Percentiles rank a stretch among this genome's conserved stretches.
These are phyloP conservation scores for Typhlichthys eigenmanni DNA, from an alignment of 2,797 vertebrate genomes.

Conservation along the genomic window DNA sequence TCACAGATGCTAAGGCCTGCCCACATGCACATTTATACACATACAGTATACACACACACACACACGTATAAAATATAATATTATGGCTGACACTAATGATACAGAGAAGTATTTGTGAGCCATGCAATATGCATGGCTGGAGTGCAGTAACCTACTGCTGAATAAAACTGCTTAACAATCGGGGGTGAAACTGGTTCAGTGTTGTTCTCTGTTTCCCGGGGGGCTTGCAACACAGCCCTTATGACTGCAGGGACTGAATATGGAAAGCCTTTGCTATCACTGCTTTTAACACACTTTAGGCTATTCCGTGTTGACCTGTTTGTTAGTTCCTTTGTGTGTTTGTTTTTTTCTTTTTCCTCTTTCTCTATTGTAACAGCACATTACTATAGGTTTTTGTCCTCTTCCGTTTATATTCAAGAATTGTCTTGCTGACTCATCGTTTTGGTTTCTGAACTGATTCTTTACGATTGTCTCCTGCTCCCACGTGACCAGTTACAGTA, in stretches of 20 bases:
- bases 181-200: constrained; percentile 36
- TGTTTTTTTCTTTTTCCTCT: too few species aligned
- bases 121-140: constrained; percentile 51
- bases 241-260: constrained; percentile 28
- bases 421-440: too few species aligned
- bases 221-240: constrained; percentile 13
- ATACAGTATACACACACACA: not conserved
- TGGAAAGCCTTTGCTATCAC: constrained; percentile 9
- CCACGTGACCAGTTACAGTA: too few species aligned
- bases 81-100: constrained; percentile 48
- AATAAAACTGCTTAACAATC: constrained; percentile 40
- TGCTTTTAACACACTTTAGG: not conserved
- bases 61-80: not conserved
- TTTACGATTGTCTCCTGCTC: too few species aligned
- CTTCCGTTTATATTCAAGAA: not conserved
- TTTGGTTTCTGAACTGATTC: too few species aligned
- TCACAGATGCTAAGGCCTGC: not conserved
- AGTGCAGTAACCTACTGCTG: constrained; percentile 13
- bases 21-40: not conserved
- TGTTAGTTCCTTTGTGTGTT: not conserved
- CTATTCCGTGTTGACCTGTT: not conserved
- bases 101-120: constrained; percentile 47
- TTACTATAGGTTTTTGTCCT: too few species aligned
- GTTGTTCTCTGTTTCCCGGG: constrained; percentile 15
- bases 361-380: too few species aligned